These are phyloP conservation scores for Rhynchonema sp. DNA, from an alignment of 2,888 invertebrate species.

Conservation along the genomic window DNA sequence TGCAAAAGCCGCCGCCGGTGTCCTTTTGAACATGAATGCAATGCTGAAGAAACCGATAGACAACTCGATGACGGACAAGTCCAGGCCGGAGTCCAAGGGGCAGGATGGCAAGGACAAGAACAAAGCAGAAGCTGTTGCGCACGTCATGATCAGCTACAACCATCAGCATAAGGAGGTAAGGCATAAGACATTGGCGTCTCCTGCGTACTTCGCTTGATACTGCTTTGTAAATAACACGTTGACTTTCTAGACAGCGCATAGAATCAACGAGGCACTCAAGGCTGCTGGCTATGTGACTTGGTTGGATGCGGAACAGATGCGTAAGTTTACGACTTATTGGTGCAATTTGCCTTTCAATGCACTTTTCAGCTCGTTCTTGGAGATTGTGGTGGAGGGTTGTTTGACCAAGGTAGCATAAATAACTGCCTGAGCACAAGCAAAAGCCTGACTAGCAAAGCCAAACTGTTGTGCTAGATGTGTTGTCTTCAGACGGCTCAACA, in stretches of 20 bases:
- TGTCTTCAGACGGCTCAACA: neutral
- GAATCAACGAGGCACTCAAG: neutral
- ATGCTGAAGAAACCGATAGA: neutral
- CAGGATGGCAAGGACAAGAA: neutral
- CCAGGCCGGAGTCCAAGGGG: no score
- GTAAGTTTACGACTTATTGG: neutral
- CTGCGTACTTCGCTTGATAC: no score
- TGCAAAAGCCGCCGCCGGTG: neutral
- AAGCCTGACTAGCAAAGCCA: no score
- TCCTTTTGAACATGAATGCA: neutral
- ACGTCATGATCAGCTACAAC: neutral
- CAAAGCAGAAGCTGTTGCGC: neutral
- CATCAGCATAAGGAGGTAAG: neutral
- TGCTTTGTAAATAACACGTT: no score
- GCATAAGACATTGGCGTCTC: no score
- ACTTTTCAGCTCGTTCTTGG: no score
- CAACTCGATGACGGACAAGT: no score
- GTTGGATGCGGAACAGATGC: neutral
- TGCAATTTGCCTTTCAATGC: no score
- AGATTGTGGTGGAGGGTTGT: no score
- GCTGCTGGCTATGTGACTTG: neutral
- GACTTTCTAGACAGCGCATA: neutral
- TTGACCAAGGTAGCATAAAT: no score
- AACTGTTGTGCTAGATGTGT: no score
- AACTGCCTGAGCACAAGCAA: no score